Evolutionary conservation across 2,113 vertebrate species (phyloP).

Genomic region (Entomyzon cyanotis): DNA sequence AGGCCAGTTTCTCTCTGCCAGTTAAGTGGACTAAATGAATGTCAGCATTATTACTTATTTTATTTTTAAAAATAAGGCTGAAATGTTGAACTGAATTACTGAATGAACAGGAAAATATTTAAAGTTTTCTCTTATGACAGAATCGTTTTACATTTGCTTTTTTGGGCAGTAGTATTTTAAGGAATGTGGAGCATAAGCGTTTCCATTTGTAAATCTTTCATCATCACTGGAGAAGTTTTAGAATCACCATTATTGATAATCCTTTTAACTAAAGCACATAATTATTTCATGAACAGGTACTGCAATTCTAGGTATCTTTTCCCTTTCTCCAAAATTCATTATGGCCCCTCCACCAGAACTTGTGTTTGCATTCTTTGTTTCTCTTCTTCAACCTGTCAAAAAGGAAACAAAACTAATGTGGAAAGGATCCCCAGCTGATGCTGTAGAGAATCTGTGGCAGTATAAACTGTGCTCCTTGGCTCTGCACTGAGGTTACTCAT

Average conservation of each 20-base stretch:
- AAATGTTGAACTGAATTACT: neutral
- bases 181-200: neutral
- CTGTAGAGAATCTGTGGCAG: rapidly evolving
- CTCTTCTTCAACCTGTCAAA: neutral
- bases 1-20: neutral
- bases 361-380: neutral
- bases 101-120: neutral
- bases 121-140: neutral
- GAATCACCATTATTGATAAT: neutral
- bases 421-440: neutral
- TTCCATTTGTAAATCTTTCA: neutral
- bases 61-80: neutral
- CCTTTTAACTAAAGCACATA: neutral
- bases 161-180: neutral
- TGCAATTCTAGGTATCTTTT: neutral
- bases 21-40: neutral
- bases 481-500: neutral
- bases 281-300: neutral
- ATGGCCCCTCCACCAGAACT: neutral
- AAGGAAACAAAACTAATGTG: neutral
- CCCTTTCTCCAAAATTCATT: neutral
- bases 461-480: neutral
- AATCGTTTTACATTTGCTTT: neutral
- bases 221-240: neutral
- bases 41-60: neutral